Base-by-base conservation (phyloP, 2,113 vertebrate species). In the Morone saxatilis region DNA sequence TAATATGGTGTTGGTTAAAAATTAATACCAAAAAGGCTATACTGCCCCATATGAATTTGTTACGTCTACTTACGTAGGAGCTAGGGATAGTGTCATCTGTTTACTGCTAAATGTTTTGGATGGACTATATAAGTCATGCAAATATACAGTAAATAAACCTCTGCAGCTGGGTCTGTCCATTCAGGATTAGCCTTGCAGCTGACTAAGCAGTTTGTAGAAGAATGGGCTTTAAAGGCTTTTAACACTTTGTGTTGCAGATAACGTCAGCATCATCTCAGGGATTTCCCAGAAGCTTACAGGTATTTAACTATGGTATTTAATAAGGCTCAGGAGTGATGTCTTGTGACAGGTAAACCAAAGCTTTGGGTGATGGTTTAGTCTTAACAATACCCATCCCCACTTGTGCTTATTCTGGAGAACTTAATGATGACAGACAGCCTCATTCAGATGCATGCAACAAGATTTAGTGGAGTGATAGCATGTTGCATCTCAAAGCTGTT, bases 281-380 rank as follows among this genome's bases (percentile, higher is more conserved):
- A 93, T 95, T 94, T 88, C 75, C 84, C 67, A 61, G 54, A 68
- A 89, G 93, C 93, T 95, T 93, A 94, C 91, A 90, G 90, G 92
- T 94, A 89, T 94, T 95, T 93, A 93, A 86, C 76, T 25, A 45
- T 61, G 81, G 77, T 75, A 70, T 90, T 89, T 85, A 90, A 90
- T 70, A 31, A 68, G 86, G 87, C 89, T 93, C 92, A 75, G 84
- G 73, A 85, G 67, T 93, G 79, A 91, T 91, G 81, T 84, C 71
- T 73, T 47, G 81, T 92, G 94, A 92, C 91, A 92, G 92, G 90
- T 91, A 82, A 77, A 88, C 66, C 25, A 78, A 82, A 86, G 84
- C 86, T 62, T 53, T 25, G 43, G 22, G 67, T 10, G 8, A 71
- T 43, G 61, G 71, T 68, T 75, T 19, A 36, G 72, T 61, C 65